phyloP scores from a whole-genome alignment of 2,113 vertebrate species.

The Mormyrus iriodes region DNA sequence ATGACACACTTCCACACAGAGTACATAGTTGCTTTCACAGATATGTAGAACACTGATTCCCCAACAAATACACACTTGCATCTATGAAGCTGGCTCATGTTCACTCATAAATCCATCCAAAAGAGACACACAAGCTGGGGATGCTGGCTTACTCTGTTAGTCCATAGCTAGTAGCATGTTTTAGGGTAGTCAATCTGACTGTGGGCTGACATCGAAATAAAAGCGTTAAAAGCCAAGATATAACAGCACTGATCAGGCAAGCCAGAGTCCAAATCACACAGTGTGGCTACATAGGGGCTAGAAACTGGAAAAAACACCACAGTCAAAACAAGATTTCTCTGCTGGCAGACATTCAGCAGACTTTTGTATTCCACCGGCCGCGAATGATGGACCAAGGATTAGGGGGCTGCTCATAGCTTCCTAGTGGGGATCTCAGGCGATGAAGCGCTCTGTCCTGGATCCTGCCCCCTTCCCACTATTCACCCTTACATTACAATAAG shows the following conservation, averaged over 20 bases:
- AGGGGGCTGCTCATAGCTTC: background rate
- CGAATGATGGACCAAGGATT: background rate
- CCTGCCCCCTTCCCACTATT: background rate
- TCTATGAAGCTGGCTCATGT: background rate
- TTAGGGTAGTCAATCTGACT: background rate
- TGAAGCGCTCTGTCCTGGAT: background rate
- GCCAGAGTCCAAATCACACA: background rate
- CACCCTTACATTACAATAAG: background rate
- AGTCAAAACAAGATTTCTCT: background rate
- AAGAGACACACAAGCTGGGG: background rate
- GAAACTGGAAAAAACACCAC: background rate
- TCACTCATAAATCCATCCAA: background rate
- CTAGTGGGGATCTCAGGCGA: background rate
- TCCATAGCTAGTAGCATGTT: background rate
- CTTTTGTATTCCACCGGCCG: background rate
- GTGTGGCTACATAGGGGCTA: background rate
- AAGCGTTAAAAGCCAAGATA: background rate
- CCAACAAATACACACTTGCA: background rate
- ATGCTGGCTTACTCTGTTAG: background rate
- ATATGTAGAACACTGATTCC: background rate
- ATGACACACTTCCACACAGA: background rate
- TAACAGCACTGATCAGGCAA: background rate
- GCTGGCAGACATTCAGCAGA: background rate
- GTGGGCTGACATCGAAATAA: background rate
- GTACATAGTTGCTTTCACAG: background rate